Conservation (phyloP, 2,888 invertebrate genomes). For the Cephus runcator region DNA sequence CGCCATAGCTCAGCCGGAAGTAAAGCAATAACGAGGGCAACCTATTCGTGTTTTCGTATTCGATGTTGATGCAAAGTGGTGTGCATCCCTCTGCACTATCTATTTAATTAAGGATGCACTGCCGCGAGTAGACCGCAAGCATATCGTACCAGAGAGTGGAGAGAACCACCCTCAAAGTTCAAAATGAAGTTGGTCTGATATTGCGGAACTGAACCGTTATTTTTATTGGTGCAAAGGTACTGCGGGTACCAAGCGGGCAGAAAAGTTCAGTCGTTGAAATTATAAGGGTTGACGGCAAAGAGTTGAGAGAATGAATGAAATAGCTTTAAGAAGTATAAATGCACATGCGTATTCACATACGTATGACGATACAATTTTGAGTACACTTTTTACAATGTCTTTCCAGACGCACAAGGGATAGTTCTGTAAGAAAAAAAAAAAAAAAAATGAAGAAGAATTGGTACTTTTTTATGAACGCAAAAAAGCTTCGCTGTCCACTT, state of each 20-base stretch:
- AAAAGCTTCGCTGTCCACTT: not conserved
- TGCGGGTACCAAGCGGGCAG: not conserved
- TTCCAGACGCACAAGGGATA: not conserved
- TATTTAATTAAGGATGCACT: conserved; percentile 25
- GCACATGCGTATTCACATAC: too few relatives aligned
- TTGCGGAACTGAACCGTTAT: not conserved
- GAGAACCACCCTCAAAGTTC: not conserved
- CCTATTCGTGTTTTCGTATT: not conserved
- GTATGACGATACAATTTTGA: not conserved
- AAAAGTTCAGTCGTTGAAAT: not conserved
- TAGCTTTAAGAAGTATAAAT: too few relatives aligned
- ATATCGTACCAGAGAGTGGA: conserved; percentile 2
- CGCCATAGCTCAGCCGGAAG: not conserved
- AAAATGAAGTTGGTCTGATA: not conserved
- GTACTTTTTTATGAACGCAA: not conserved
- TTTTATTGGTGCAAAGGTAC: not conserved
- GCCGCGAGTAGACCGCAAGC: conserved; percentile 4
- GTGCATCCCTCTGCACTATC: conserved; percentile 11
- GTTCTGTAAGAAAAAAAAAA: not conserved
- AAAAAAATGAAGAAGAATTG: not conserved
- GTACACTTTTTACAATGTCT: not conserved
- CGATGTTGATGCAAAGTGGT: not conserved
- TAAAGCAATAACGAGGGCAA: not conserved
- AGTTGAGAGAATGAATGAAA: not conserved
- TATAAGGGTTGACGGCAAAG: not conserved